These are phyloP conservation scores for Tiliacea aurago DNA, from an alignment of 2,888 invertebrate genomes.

Conservation along the genomic window DNA sequence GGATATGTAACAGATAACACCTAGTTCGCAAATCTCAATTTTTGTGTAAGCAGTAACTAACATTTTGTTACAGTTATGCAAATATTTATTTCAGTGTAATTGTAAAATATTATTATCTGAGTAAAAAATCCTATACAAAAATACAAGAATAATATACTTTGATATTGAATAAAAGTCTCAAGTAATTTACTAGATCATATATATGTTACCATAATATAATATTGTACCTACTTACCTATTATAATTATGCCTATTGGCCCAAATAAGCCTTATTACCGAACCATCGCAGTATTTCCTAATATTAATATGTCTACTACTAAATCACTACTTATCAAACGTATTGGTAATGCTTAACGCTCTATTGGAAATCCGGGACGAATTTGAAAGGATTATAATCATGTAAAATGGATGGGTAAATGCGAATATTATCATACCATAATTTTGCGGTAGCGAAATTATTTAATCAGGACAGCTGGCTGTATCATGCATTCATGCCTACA, in stretches of 20 bases:
- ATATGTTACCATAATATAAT: background rate
- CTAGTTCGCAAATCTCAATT: too few relatives aligned
- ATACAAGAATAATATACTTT: background rate
- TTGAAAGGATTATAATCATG: constrained; percentile 30
- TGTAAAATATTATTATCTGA: too few relatives aligned
- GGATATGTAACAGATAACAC: too few relatives aligned
- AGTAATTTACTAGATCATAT: background rate
- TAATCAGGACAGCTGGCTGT: constrained; percentile 11
- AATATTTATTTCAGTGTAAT: too few relatives aligned
- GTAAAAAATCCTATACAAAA: too few relatives aligned
- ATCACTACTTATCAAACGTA: constrained; percentile 19
- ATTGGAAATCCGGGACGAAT: constrained; percentile 1
- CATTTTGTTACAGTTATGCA: too few relatives aligned
- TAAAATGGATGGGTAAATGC: constrained; percentile 22
- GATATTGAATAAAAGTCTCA: too few relatives aligned
- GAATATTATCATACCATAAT: constrained; percentile 28
- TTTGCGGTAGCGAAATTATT: constrained; percentile 21
- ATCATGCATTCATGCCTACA: background rate
- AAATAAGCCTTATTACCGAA: background rate
- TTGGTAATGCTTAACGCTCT: background rate
- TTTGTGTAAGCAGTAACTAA: too few relatives aligned
- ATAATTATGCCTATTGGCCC: too few relatives aligned
- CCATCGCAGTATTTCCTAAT: background rate
- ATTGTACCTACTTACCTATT: too few relatives aligned
- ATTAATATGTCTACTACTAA: background rate